phyloP scores from a whole-genome alignment of 2,888 invertebrate species.

The Himalopsyche anomala region DNA sequence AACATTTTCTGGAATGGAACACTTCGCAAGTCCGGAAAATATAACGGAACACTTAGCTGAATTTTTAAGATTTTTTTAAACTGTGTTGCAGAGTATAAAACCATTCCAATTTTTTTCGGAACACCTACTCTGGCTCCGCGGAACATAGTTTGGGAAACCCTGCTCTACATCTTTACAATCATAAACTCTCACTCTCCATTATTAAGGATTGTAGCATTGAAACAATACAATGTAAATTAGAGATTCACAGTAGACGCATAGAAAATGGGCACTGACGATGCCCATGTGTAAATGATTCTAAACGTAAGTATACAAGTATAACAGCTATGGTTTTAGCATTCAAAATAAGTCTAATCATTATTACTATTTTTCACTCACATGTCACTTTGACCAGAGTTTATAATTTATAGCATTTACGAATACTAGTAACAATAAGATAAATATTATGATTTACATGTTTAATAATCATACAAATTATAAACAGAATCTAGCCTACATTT shows the following conservation, averaged over 20 bases:
- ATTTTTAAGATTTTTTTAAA: too few relatives aligned
- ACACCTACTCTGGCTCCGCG: too few relatives aligned
- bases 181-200: background rate
- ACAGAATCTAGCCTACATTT: slow-evolving; percentile 2
- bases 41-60: too few relatives aligned
- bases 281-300: too few relatives aligned
- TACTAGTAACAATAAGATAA: slow-evolving; percentile 11
- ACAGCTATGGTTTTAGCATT: background rate
- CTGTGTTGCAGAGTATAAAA: too few relatives aligned
- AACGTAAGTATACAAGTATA: background rate
- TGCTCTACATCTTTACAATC: background rate
- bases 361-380: background rate
- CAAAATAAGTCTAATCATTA: background rate
- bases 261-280: too few relatives aligned
- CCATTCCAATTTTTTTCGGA: too few relatives aligned
- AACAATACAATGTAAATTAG: background rate
- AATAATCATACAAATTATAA: slow-evolving; percentile 19
- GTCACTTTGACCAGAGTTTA: background rate
- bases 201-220: background rate
- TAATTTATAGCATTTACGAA: slow-evolving; percentile 3
- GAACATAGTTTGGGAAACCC: too few relatives aligned
- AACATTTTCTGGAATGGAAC: too few relatives aligned
- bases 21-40: too few relatives aligned
- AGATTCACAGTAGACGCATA: background rate
- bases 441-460: slow-evolving; percentile 17